phyloP scores from a whole-genome alignment of 2,888 invertebrate species.

The Clunio marinus region DNA sequence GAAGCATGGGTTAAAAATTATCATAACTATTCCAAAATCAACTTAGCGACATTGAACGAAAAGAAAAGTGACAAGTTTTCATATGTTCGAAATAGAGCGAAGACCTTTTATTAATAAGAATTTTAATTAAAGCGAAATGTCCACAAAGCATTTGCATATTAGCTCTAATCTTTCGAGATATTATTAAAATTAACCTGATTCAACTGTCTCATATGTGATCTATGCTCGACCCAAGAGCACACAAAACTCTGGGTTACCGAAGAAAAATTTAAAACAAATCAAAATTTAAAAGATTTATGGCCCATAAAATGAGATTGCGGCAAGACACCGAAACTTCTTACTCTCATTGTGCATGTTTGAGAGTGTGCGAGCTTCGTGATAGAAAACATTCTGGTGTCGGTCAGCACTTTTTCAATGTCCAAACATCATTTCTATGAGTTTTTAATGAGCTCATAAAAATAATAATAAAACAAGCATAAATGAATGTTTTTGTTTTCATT shows the following conservation, averaged over 20 bases:
- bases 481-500: background rate
- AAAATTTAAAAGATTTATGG: background rate
- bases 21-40: no score
- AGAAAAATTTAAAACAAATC: background rate
- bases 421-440: slow-evolving; percentile 10
- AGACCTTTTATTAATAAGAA: background rate
- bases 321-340: background rate
- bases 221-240: background rate
- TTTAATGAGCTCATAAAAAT: slow-evolving; percentile 24
- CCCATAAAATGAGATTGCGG: background rate
- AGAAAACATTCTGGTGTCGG: background rate
- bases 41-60: background rate
- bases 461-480: slow-evolving; percentile 13
- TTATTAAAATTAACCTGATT: slow-evolving; percentile 1
- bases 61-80: background rate
- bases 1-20: no score
- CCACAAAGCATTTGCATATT: slow-evolving; percentile 3
- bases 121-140: slow-evolving; percentile 10
- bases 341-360: background rate
- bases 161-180: background rate
- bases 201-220: background rate
- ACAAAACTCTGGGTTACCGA: background rate
- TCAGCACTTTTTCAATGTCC: background rate
- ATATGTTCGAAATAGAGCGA: background rate
- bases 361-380: background rate